Percentiles rank a stretch among this genome's conserved stretches.
These are phyloP conservation scores for Drosophila bunnanda DNA, from an alignment of 2,888 invertebrate species.

Conservation along the genomic window DNA sequence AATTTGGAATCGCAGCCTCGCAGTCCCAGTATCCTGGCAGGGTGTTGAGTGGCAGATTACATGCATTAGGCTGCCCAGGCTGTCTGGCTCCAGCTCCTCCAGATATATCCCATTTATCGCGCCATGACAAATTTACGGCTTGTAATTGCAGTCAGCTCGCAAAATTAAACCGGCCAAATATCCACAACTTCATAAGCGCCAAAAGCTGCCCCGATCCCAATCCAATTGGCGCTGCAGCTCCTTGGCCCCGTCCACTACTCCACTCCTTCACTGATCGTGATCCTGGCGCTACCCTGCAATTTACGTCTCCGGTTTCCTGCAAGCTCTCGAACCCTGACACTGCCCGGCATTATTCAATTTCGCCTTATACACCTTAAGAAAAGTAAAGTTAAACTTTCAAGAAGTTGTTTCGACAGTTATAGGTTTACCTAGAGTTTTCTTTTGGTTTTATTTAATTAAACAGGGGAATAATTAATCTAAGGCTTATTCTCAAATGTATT, in stretches of 20 bases:
- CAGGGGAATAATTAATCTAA: not conserved
- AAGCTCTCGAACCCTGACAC: constrained; percentile 39
- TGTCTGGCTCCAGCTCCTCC: constrained; percentile 22
- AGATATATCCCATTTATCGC: constrained; percentile 67
- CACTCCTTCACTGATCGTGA: constrained; percentile 50
- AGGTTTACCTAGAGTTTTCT: not conserved
- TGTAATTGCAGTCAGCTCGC: constrained; percentile 78
- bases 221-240: constrained; percentile 25
- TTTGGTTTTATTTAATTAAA: not conserved
- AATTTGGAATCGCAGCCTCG: not conserved
- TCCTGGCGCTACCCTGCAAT: constrained; percentile 71
- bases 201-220: constrained; percentile 42
- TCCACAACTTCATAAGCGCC: constrained; percentile 77
- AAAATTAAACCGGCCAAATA: constrained; percentile 72
- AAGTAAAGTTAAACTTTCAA: not conserved
- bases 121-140: constrained; percentile 83
- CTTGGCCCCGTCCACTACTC: too few relatives aligned
- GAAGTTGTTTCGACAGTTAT: fast-evolving
- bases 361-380: constrained; percentile 20
- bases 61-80: constrained; percentile 79
- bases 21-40: constrained; percentile 62
- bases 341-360: constrained; percentile 52
- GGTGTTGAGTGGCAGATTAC: constrained; percentile 81
- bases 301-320: constrained; percentile 76
- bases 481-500: too few relatives aligned